Evolutionary conservation across 2,797 vertebrate genomes (phyloP).

Genomic region (Microchirus variegatus): DNA sequence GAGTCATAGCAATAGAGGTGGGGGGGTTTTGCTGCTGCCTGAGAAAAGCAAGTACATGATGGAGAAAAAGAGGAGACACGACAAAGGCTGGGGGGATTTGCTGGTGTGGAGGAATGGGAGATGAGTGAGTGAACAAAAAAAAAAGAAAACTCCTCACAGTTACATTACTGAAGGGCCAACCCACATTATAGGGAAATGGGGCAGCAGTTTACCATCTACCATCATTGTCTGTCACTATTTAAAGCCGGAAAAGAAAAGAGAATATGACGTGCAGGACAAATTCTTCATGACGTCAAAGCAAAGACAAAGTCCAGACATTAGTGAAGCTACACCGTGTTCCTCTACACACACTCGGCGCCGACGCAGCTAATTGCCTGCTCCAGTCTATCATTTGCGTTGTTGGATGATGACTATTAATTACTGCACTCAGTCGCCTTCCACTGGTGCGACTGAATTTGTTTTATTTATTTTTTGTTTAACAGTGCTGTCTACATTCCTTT

Average conservation of each 20-base stretch:
- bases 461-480: conserved; percentile 17
- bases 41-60: conserved; percentile 25
- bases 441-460: too few species aligned
- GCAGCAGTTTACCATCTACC: not conserved
- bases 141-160: conserved; percentile 8
- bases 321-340: not conserved
- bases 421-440: not conserved
- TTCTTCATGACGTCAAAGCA: conserved; percentile 23
- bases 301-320: conserved; percentile 23
- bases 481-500: not conserved
- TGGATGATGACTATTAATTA: conserved; percentile 9
- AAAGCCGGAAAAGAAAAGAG: conserved; percentile 4
- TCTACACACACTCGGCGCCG: conserved; percentile 13
- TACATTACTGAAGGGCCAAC: conserved; percentile 7
- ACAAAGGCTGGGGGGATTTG: conserved; percentile 45
- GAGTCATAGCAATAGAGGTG: conserved; percentile 67
- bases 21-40: conserved; percentile 1
- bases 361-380: conserved; percentile 20
- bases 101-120: conserved; percentile 1
- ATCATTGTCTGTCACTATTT: conserved; percentile 9
- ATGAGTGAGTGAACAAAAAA: not conserved
- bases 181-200: conserved; percentile 5
- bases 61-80: conserved; percentile 44
- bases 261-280: conserved; percentile 2
- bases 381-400: conserved; percentile 9